Conservation (phyloP, 1,140 invertebrate genomes). For the Orchestia grillus region DNA sequence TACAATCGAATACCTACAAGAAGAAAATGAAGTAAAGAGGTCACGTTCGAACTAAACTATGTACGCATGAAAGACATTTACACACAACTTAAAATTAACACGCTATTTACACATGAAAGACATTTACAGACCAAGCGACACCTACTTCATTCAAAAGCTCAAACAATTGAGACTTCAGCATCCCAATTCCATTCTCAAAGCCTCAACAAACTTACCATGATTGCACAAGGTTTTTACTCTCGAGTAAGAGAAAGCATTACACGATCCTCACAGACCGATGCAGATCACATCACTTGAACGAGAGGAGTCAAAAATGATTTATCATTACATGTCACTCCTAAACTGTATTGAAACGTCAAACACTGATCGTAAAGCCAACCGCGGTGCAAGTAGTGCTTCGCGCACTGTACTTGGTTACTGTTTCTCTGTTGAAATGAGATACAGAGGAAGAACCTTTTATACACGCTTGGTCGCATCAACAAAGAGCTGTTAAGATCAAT, state of each 20-base stretch:
- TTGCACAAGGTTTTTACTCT: neutral
- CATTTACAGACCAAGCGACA: conserved; percentile 42
- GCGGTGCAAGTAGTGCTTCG: neutral
- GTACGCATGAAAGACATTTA: conserved; percentile 37
- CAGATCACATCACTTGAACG: neutral
- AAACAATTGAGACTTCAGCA: neutral
- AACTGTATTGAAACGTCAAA: neutral
- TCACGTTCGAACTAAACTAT: neutral
- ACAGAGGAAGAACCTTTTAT: neutral
- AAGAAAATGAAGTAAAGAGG: neutral
- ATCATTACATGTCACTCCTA: neutral
- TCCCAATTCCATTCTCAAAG: neutral
- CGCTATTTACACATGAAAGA: conserved; percentile 52
- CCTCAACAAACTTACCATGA: neutral
- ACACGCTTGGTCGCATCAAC: too few species aligned
- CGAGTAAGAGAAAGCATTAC: too few species aligned
- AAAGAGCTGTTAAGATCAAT: too few species aligned
- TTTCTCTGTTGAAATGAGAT: neutral
- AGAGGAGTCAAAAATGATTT: neutral
- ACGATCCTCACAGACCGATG: neutral
- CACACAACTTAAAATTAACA: conserved; percentile 23
- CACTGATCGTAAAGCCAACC: neutral
- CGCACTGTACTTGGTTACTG: neutral
- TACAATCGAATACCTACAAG: neutral
- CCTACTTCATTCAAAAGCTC: neutral